phyloP scores from a whole-genome alignment of 2,113 vertebrate species.

The Misgurnus mizolepis region DNA sequence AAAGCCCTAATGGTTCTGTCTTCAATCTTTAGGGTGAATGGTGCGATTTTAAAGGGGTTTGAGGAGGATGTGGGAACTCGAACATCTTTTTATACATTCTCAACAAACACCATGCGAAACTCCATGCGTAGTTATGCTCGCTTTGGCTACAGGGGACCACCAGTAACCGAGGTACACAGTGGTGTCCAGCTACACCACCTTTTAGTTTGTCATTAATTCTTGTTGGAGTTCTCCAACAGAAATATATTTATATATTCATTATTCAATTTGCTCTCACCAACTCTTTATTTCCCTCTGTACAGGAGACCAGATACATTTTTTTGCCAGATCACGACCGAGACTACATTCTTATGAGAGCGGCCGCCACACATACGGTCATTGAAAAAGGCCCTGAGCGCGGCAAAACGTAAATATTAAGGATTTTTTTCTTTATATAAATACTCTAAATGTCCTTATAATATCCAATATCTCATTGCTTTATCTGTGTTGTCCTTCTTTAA shows the following conservation, averaged over 20 bases:
- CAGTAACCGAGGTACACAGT: constrained; percentile 60
- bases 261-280: neutral
- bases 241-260: too few species aligned
- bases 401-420: constrained; percentile 56
- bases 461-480: neutral
- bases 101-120: constrained; percentile 81
- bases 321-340: constrained; percentile 79
- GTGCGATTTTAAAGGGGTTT: constrained; percentile 72
- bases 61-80: constrained; percentile 77
- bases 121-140: constrained; percentile 67
- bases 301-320: constrained; percentile 79
- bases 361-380: constrained; percentile 60
- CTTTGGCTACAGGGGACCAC: constrained; percentile 64
- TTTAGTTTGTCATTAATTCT: too few species aligned
- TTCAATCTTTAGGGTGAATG: constrained; percentile 71
- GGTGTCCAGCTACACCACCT: too few species aligned
- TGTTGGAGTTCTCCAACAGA: too few species aligned
- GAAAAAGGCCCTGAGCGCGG: constrained; percentile 61
- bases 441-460: neutral
- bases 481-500: neutral
- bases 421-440: too few species aligned
- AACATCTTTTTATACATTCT: constrained; percentile 82
- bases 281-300: neutral
- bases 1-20: too few species aligned
- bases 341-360: constrained; percentile 76